phyloP scores from a whole-genome alignment of 2,797 vertebrate genomes.

The Tiaroga cobitis region DNA sequence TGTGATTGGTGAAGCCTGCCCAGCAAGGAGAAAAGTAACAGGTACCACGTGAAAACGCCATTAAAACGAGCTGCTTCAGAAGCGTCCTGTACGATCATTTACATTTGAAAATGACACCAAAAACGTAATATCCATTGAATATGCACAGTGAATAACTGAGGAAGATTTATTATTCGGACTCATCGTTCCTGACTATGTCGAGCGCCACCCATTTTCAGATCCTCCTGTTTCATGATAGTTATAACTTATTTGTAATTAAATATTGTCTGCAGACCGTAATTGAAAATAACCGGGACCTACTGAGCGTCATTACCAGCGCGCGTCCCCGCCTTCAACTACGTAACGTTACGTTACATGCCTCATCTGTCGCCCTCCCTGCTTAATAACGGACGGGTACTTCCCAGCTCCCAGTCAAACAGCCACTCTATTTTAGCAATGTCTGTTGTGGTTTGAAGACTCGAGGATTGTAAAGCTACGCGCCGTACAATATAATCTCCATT shows the following conservation, averaged over 20 bases:
- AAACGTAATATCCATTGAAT: neutral
- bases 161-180: neutral
- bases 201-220: neutral
- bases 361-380: neutral
- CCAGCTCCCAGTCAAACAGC: neutral
- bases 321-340: slow-evolving; percentile 24
- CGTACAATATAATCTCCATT: neutral
- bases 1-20: neutral
- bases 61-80: neutral
- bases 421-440: neutral
- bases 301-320: slow-evolving; percentile 45
- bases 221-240: neutral
- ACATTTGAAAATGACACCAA: neutral
- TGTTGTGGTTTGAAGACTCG: neutral
- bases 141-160: neutral
- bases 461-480: neutral
- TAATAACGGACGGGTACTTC: slow-evolving; percentile 21
- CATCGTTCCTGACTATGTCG: neutral
- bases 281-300: slow-evolving; percentile 5
- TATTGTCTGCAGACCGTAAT: neutral
- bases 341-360: neutral
- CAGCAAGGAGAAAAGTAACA: slow-evolving; percentile 11
- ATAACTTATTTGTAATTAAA: neutral
- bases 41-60: too few relatives aligned
- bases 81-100: neutral